Percentiles rank a stretch among this genome's conserved stretches.
phyloP scores from a whole-genome alignment of 2,113 vertebrate species.

The Poicephalus meyeri region DNA sequence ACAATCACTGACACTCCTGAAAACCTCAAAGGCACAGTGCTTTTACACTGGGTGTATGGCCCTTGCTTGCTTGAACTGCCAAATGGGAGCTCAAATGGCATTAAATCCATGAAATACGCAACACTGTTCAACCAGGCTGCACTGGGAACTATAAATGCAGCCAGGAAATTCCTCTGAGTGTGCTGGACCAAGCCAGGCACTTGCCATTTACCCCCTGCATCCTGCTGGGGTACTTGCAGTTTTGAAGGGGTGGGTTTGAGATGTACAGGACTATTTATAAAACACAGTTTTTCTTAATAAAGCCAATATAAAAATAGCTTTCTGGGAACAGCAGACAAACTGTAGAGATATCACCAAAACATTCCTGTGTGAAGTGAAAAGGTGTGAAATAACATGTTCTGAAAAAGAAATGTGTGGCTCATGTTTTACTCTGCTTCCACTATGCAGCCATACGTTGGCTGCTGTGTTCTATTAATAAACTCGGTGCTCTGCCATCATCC shows the following conservation, averaged over 20 bases:
- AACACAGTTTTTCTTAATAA: not conserved
- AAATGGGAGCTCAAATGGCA: not conserved
- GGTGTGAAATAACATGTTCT: constrained; percentile 9
- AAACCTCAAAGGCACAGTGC: not conserved
- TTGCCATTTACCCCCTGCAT: not conserved
- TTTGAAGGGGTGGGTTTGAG: not conserved
- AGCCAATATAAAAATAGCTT: not conserved
- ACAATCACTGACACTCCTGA: not conserved
- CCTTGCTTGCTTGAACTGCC: not conserved
- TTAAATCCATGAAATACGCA: not conserved
- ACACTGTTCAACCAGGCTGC: not conserved
- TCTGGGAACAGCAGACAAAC: not conserved
- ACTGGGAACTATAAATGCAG: not conserved
- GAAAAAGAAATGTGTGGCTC: not conserved
- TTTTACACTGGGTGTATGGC: not conserved
- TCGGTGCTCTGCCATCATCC: not conserved
- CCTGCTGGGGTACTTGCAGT: not conserved
- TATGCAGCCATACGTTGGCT: not conserved
- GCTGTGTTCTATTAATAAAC: not conserved
- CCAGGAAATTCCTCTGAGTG: not conserved
- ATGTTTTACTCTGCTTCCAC: not conserved
- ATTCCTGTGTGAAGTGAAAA: not conserved
- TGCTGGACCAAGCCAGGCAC: not conserved
- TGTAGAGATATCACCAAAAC: not conserved
- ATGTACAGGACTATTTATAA: not conserved